Conservation (phyloP, 1,140 invertebrate genomes). For the Carposina sasakii region DNA sequence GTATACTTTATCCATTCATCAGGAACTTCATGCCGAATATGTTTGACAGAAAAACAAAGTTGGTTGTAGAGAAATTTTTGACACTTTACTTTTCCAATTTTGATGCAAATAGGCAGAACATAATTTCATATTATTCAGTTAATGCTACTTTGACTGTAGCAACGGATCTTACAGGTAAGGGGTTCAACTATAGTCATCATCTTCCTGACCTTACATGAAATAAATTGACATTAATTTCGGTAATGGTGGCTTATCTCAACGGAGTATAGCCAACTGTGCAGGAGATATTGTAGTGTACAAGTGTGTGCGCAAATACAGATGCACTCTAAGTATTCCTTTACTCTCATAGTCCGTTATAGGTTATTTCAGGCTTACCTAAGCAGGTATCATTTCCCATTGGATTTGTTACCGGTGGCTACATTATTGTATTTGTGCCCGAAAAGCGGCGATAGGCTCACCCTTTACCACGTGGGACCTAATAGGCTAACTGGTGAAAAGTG, state of each 20-base stretch:
- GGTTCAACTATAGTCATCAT: too few relatives aligned
- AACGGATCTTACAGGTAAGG: constrained; percentile 35
- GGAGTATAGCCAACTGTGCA: background rate
- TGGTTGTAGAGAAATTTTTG: constrained; percentile 48
- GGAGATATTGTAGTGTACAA: background rate
- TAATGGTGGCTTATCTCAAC: background rate
- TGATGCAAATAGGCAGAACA: constrained; percentile 21
- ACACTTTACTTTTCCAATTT: constrained; percentile 46
- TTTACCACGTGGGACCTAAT: too few relatives aligned
- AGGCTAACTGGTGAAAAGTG: too few relatives aligned
- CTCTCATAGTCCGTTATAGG: background rate
- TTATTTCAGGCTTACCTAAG: too few relatives aligned
- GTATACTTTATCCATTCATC: constrained; percentile 39
- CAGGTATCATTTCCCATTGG: too few relatives aligned
- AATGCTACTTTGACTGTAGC: constrained; percentile 28
- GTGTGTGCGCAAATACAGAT: background rate
- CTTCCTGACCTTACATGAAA: too few relatives aligned
- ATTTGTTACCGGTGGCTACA: too few relatives aligned
- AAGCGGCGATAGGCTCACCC: too few relatives aligned
- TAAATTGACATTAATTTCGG: background rate
- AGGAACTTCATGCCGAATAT: constrained; percentile 33
- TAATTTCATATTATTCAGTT: constrained; percentile 36
- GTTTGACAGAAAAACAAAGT: constrained; percentile 32
- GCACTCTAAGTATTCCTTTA: background rate
- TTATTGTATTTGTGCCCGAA: too few relatives aligned